Conservation (phyloP, 2,113 vertebrate species). For the Coreoperca whiteheadi region DNA sequence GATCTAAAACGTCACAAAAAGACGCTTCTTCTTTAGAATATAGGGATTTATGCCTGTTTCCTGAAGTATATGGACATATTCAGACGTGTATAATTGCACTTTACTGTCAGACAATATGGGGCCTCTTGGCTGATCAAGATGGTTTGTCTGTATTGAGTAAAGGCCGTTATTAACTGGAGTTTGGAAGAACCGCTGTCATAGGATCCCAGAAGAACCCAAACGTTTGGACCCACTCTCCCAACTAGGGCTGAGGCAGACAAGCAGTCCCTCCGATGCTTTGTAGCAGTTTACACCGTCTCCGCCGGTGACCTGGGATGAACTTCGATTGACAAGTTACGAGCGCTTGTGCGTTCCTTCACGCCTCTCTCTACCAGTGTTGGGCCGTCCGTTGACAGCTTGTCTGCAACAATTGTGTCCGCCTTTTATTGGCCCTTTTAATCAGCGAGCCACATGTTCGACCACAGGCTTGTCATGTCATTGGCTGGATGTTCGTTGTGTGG, state of each 20-base stretch:
- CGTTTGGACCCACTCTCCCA: background rate
- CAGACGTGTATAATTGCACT: background rate
- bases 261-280: background rate
- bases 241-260: background rate
- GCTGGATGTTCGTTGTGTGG: background rate
- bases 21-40: background rate
- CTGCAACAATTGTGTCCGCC: background rate
- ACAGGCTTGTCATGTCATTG: background rate
- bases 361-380: background rate
- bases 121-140: background rate
- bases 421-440: background rate
- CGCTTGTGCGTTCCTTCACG: slow-evolving; percentile 16
- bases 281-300: background rate
- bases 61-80: background rate
- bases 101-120: no score
- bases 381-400: background rate
- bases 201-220: background rate
- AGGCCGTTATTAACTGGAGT: background rate
- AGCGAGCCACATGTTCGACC: slow-evolving; percentile 7
- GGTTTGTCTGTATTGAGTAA: background rate
- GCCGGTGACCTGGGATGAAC: slow-evolving; percentile 6
- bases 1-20: background rate
- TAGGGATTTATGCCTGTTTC: no score
- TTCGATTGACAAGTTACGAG: background rate
- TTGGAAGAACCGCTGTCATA: background rate